Percentiles rank a stretch among this genome's conserved stretches.
Evolutionary conservation across 1,140 invertebrate genomes (phyloP).

Genomic region (Branchinecta lynchi): DNA sequence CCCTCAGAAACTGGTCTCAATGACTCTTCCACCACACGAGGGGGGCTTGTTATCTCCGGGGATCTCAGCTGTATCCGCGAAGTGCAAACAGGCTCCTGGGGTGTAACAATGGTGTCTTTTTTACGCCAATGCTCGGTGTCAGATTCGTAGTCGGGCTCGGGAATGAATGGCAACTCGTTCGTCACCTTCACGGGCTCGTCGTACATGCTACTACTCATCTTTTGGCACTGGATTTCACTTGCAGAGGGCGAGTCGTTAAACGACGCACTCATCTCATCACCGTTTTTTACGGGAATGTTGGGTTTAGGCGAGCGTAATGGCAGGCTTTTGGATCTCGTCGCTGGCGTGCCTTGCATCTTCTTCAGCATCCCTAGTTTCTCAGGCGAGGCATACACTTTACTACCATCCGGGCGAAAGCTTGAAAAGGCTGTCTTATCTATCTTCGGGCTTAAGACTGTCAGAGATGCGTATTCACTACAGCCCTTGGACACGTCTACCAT

Average conservation of each 20-base stretch:
- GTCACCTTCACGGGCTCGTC: conserved; percentile 16
- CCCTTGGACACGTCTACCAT: conserved; percentile 46
- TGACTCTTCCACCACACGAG: conserved; percentile 23
- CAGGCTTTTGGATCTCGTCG: conserved; percentile 33
- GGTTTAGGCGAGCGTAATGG: conserved; percentile 24
- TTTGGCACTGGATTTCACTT: not conserved
- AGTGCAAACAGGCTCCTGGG: conserved; percentile 8
- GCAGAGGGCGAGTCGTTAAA: not conserved
- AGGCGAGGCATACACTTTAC: conserved; percentile 73
- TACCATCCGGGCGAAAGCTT: conserved; percentile 62
- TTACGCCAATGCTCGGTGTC: conserved; percentile 26
- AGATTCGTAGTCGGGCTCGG: conserved; percentile 65
- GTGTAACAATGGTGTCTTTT: conserved; percentile 19
- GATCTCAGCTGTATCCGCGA: conserved; percentile 17
- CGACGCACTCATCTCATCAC: not conserved
- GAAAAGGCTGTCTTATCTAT: conserved; percentile 41
- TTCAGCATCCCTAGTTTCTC: conserved; percentile 39
- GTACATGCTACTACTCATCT: conserved; percentile 13
- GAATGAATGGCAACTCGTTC: conserved; percentile 47
- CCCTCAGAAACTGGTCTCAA: conserved; percentile 22
- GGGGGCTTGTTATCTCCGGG: conserved; percentile 23
- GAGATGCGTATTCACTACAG: conserved; percentile 26
- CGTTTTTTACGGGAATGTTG: conserved; percentile 12
- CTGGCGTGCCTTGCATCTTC: conserved; percentile 21
- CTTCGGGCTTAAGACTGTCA: conserved; percentile 22